These are phyloP conservation scores for Scalopus aquaticus DNA, from an alignment of 2,113 vertebrate species.

Conservation along the genomic window DNA sequence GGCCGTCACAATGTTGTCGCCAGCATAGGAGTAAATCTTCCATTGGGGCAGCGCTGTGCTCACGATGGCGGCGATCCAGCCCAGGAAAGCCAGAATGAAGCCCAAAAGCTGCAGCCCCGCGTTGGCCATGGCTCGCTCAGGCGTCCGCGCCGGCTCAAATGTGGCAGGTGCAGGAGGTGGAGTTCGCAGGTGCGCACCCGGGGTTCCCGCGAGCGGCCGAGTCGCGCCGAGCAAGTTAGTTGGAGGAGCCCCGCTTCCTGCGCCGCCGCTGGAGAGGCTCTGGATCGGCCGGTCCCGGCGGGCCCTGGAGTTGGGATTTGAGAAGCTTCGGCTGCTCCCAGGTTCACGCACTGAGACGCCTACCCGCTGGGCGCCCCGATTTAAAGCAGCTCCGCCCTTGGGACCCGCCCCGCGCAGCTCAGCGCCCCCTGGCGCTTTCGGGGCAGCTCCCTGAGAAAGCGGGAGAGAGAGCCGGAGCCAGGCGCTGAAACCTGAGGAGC, in stretches of 20 bases:
- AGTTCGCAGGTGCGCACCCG: neutral
- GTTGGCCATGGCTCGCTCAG: conserved; percentile 87
- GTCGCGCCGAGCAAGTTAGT: fast-evolving
- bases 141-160: neutral
- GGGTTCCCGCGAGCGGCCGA: neutral
- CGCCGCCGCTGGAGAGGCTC: neutral
- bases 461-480: too few species aligned
- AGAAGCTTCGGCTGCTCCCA: neutral
- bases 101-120: conserved; percentile 91
- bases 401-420: neutral
- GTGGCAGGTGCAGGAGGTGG: conserved; percentile 7
- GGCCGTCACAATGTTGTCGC: conserved; percentile 92
- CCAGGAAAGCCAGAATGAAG: conserved; percentile 89
- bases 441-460: neutral
- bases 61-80: conserved; percentile 87
- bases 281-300: neutral
- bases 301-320: neutral
- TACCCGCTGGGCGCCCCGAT: conserved; percentile 27
- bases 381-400: conserved; percentile 76
- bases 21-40: conserved; percentile 89
- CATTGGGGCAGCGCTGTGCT: conserved; percentile 92
- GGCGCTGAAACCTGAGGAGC: too few species aligned
- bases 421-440: conserved; percentile 75
- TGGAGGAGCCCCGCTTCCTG: neutral
- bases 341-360: neutral